Percentiles rank a stretch among this genome's conserved stretches.
Conservation (phyloP, 2,113 vertebrate species). For the Sebastes schlegelii region DNA sequence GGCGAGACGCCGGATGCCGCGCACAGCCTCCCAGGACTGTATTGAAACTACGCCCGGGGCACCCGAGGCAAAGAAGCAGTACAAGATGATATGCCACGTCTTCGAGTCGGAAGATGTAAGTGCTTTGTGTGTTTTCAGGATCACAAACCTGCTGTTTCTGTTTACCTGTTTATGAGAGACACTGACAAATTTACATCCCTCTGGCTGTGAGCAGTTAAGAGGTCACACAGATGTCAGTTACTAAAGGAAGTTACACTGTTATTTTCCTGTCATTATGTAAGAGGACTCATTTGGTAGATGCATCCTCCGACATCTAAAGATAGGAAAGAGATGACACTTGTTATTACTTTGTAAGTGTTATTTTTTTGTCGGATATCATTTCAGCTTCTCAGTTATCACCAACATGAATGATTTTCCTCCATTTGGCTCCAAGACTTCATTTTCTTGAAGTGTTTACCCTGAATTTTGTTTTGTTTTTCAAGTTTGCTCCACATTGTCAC, state of each 20-base stretch:
- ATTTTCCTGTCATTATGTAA: background rate
- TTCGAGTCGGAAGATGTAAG: constrained; percentile 99
- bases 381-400: background rate
- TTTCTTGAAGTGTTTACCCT: background rate
- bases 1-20: constrained; percentile 95
- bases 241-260: background rate
- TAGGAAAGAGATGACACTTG: background rate
- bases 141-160: background rate
- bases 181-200: background rate
- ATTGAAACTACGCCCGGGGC: constrained; percentile 95
- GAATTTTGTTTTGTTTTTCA: background rate
- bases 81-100: constrained; percentile 99
- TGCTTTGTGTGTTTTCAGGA: constrained; percentile 47
- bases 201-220: background rate
- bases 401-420: background rate
- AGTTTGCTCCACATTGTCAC: background rate
- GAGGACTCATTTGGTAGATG: background rate
- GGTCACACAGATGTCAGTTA: background rate
- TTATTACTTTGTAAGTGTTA: background rate
- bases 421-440: background rate
- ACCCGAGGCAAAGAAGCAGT: constrained; percentile 96
- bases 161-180: background rate
- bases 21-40: constrained; percentile 95
- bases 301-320: background rate
- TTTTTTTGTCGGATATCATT: background rate